Base-by-base conservation (phyloP, 2,113 vertebrate species). In the Scytalopus superciliaris region DNA sequence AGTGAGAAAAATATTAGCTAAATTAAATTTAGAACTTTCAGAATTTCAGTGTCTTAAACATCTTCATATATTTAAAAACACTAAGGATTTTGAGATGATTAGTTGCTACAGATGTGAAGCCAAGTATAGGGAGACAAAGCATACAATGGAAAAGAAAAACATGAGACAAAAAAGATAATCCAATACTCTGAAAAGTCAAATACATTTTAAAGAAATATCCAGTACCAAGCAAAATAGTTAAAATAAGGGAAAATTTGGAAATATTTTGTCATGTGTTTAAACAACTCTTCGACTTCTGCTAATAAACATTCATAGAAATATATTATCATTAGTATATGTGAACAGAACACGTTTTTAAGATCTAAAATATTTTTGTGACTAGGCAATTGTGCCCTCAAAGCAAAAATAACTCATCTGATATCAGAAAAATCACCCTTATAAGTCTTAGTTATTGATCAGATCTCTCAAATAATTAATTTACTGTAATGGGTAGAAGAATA, bases 341-440 rank as follows among this genome's bases (percentile, higher is more conserved):
- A 72, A 31, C 3, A 77, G n/a, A 68, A 62, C 1, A 31, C 3
- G 3, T 31, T 59, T 79, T 83, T 40, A 76, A 52, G 12, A 60
- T 56, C 76, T 80, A 7, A 68, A 79, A 64, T 83, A 40, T 44
- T 64, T 80, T 88, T 76, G 3, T 60, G 6, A 53, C 4, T 16
- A 74, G 12, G 33, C 2, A 80, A 62, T 62, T 73, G 2, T 19
- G 9, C 9, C 3, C 70, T 67, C 24, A 59, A 63, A 74, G 7
- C 9, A 59, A 72, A 75, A 64, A 13, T 62, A 45, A 30, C 6
- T 60, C 9, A 22, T 60, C 7, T 39, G 27, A 5, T 60, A 53
- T 15, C 23, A 79, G 30, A 39, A 8, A 70, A 19, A 14, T 1
- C 3, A 18, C 1, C 2, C 2, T 72, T 67, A 23, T 8, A 31